These are phyloP conservation scores for Lepidochitona cinerea DNA, from an alignment of 2,888 invertebrate genomes.

Conservation along the genomic window DNA sequence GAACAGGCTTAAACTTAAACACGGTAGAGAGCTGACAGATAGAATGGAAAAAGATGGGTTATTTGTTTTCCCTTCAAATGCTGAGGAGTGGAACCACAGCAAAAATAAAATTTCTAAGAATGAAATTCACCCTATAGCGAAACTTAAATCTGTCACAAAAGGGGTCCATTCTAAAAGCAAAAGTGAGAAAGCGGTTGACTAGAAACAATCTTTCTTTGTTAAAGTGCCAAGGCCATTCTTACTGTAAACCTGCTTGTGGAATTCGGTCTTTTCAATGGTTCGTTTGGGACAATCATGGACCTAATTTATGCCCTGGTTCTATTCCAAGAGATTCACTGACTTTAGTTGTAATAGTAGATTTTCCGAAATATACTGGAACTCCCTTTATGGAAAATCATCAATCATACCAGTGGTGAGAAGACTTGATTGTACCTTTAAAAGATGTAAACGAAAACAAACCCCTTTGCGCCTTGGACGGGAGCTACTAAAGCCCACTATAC, in stretches of 20 bases:
- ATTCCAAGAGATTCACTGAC: conserved; percentile 25
- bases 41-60: conserved; percentile 15
- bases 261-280: conserved; percentile 37
- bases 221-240: conserved; percentile 31
- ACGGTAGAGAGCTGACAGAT: conserved; percentile 9
- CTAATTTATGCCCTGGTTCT: conserved; percentile 28
- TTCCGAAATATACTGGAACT: conserved; percentile 36
- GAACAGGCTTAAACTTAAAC: conserved; percentile 5
- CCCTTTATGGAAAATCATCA: conserved; percentile 22
- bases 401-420: conserved; percentile 32
- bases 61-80: conserved; percentile 9
- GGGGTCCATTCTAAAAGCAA: conserved; percentile 20
- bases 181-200: conserved; percentile 27
- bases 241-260: conserved; percentile 27
- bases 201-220: conserved; percentile 19
- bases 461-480: conserved; percentile 37
- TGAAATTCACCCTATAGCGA: conserved; percentile 23
- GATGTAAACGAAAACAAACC: conserved; percentile 29
- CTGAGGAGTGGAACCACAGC: conserved; percentile 28
- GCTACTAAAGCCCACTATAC: conserved; percentile 37
- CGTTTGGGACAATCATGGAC: conserved; percentile 27
- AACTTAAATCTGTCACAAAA: conserved; percentile 14
- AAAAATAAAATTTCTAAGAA: conserved; percentile 20
- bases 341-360: conserved; percentile 37
- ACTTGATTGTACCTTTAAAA: conserved; percentile 29